phyloP scores from a whole-genome alignment of 2,888 invertebrate species.

The Chaitophorus viminalis region DNA sequence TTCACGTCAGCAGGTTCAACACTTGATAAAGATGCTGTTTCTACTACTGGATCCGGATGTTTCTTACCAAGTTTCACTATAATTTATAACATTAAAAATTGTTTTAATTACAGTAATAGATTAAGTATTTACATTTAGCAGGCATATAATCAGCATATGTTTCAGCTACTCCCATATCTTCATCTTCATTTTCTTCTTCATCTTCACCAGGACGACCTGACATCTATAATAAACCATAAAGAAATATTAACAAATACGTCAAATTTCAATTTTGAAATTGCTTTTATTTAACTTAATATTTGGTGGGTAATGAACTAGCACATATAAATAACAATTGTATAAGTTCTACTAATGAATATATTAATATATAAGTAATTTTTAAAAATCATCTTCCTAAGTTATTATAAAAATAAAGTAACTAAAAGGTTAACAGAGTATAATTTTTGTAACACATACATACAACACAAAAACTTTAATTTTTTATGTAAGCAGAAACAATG shows the following conservation, averaged over 20 bases:
- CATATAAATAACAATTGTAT: too few species aligned
- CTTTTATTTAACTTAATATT: too few species aligned
- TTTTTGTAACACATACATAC: too few species aligned
- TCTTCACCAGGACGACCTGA: slow-evolving; percentile 63
- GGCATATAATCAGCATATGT: slow-evolving; percentile 99
- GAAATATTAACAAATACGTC: neutral
- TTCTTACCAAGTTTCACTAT: slow-evolving; percentile 90
- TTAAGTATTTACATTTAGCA: slow-evolving; percentile 78
- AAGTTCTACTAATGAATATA: too few species aligned
- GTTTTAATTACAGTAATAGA: neutral
- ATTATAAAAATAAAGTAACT: too few species aligned
- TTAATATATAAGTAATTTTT: too few species aligned
- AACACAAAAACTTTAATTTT: too few species aligned
- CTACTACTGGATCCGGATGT: slow-evolving; percentile 99
- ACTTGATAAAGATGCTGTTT: slow-evolving; percentile 96
- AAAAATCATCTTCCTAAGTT: too few species aligned
- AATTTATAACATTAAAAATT: neutral
- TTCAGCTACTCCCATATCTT: slow-evolving; percentile 95
- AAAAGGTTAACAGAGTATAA: too few species aligned
- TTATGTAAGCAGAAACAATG: too few species aligned
- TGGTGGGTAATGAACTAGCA: too few species aligned
- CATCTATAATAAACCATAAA: slow-evolving; percentile 42
- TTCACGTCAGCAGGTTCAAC: slow-evolving; percentile 94
- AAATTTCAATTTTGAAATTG: too few species aligned
- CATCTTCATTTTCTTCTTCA: slow-evolving; percentile 66